Evolutionary conservation across 2,888 invertebrate genomes (phyloP), one percentile per base, ranked within the genome.

Genomic region (Drosophila mettleri): DNA sequence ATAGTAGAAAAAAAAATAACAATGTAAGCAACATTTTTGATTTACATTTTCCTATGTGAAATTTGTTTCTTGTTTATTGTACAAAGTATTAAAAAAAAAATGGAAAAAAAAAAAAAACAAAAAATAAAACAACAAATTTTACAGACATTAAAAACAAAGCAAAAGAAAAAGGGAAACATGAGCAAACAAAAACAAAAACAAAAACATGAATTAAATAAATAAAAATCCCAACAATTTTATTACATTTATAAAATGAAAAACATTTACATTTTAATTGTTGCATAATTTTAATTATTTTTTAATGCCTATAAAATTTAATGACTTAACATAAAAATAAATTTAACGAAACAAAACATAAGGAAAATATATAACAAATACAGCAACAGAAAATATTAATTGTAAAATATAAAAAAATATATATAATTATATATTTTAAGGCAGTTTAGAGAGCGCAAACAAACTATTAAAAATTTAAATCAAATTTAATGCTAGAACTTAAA

Each of bases 261-360:
- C 75, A 76, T 75, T 88, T 86, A 88, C 74, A 80, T 88, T 86
- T 86, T 80, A 89, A 90, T 89, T 89, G 89, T 89, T 89, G 89
- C 89, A 88, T 89, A 89, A 82, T 89, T 89, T 90, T 89, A 89
- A 86, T 88, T 84, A 80, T 79, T 80, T 80, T 86, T 83, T 89
- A 78, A 72, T 51, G 64, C 79, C 82, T 76, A 80, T 79, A 72
- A 68, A 70, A 69, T 69, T 64, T 75, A 78, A 61, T 68, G 69
- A 87, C 69, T 80, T 73, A 81, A 74, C 71, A 64, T 74, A 75
- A 78, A 85, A 52, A 57, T 20, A 78, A 86, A 66, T 20, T 53
- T 74, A 63, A 34, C 61, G 57, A 53, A 43, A 27, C 33, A 71
- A 77, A 69, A n/a, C n/a, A n/a, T n/a, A n/a, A n/a, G n/a, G n/a